phyloP scores from a whole-genome alignment of 2,888 invertebrate species.

The Chrysolina americana region DNA sequence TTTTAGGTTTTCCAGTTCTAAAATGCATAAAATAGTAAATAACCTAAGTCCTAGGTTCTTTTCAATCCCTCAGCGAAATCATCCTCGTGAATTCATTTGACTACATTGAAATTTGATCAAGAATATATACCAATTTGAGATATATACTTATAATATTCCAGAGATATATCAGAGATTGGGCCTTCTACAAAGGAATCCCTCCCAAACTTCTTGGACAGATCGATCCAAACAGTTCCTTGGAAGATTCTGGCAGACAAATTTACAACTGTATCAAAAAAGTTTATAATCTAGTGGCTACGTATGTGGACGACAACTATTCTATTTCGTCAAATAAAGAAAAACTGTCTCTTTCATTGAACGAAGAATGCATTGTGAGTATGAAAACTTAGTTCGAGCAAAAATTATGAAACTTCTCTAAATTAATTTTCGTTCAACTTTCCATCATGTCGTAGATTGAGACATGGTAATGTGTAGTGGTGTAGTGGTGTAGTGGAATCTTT shows the following conservation, averaged over 20 bases:
- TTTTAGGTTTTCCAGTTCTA: no score
- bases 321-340: background rate
- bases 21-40: no score
- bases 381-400: no score
- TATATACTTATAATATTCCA: constrained; percentile 46
- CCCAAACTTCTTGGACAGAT: constrained; percentile 52
- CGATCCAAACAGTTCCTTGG: constrained; percentile 47
- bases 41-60: no score
- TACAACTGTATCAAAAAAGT: constrained; percentile 53
- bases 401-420: no score
- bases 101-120: background rate
- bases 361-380: background rate
- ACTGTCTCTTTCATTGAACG: background rate
- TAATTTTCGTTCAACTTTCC: no score
- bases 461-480: no score
- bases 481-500: no score
- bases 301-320: constrained; percentile 32
- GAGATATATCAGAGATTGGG: constrained; percentile 56
- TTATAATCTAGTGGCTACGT: constrained; percentile 46
- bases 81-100: no score
- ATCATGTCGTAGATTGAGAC: no score
- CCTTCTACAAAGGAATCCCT: constrained; percentile 50
- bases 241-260: constrained; percentile 47
- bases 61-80: no score
- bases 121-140: background rate